Base-by-base conservation (phyloP, 2,888 invertebrate species). In the Cosmia pyralina region DNA sequence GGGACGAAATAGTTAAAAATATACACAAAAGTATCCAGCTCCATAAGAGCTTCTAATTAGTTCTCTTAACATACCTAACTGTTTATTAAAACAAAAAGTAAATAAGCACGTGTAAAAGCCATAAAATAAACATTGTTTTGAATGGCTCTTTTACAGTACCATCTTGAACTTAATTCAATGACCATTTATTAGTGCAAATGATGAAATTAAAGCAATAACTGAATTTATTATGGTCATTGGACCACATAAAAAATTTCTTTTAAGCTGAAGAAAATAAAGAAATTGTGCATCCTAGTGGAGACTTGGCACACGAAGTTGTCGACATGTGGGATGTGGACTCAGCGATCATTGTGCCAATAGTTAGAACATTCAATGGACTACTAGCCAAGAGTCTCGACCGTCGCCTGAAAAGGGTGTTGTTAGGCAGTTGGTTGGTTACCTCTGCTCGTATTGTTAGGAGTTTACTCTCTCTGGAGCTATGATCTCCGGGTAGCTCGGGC, bases 181-280 rank as follows among this genome's bases (percentile, higher is more conserved):
- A 52, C 17, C n/a, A 52, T 66, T 57, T 50, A 17, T 22, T 76
- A 58, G 19, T 38, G 76, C 13, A 52, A 76, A 75, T 17, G 28
- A 28, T 41, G 28, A 55, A 65, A 76, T 44, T 50, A 41, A 48
- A 22, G 41, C 5, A n/a, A 46, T 38, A 50, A 50, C 19, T 34
- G 2, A 5, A 3, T 5, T 15, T 15, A 38, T 10, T 52, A n/a
- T 41, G 19, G 19, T 8, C 41, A 17, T 13, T 48, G 3, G 15
- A 4, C 34, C 28, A 28, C 28, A 2, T 28, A 28, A 2, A 1
- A 38, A 15, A 53, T 38, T 19, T 10, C 6, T 15, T n/a, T 44
- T 34, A 44, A 44, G 10, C 11, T 8, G 8, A 38, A 6, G 44
- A 17, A 17, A 41, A 19, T 5, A 3, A 15, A 50, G 4, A 62